Conservation (phyloP, 1,140 invertebrate species). For the Aphaenogaster rudis region DNA sequence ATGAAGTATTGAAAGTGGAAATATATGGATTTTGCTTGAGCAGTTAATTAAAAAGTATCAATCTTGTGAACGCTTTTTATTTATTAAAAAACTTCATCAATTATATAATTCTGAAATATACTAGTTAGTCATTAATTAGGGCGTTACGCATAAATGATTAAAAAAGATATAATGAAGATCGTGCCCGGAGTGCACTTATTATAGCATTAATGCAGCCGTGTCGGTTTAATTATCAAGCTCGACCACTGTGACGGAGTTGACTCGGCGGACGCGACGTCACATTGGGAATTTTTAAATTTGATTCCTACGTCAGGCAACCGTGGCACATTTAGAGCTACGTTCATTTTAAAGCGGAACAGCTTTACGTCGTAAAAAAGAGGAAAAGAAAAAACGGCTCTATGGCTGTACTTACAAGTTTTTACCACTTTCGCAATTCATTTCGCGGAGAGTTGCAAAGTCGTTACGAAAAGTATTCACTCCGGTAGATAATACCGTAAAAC, state of each 20-base stretch:
- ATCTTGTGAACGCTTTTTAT: background rate
- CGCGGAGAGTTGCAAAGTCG: background rate
- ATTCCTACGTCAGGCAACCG: conserved; percentile 9
- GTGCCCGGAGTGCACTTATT: background rate
- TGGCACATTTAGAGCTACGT: background rate
- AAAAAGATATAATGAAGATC: background rate
- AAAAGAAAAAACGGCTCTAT: background rate
- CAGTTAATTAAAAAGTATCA: conserved; percentile 38
- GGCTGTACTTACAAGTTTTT: conserved; percentile 1
- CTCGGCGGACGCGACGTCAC: background rate
- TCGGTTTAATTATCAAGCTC: conserved; percentile 49
- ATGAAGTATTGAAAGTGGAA: background rate
- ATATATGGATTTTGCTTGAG: background rate
- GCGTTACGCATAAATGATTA: conserved; percentile 19
- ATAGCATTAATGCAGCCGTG: conserved; percentile 7
- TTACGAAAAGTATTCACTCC: background rate
- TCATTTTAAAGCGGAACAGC: conserved; percentile 13
- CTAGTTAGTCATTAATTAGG: background rate
- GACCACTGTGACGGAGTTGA: conserved; percentile 8
- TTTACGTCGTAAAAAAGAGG: background rate
- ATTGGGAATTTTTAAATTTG: conserved; percentile 46
- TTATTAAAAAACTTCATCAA: conserved; percentile 6
- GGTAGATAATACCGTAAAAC: background rate
- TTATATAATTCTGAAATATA: background rate
- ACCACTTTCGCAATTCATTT: conserved; percentile 23